These are phyloP conservation scores for Scelioninae gen. 1 DNA, from an alignment of 2,888 invertebrate species.

Conservation along the genomic window DNA sequence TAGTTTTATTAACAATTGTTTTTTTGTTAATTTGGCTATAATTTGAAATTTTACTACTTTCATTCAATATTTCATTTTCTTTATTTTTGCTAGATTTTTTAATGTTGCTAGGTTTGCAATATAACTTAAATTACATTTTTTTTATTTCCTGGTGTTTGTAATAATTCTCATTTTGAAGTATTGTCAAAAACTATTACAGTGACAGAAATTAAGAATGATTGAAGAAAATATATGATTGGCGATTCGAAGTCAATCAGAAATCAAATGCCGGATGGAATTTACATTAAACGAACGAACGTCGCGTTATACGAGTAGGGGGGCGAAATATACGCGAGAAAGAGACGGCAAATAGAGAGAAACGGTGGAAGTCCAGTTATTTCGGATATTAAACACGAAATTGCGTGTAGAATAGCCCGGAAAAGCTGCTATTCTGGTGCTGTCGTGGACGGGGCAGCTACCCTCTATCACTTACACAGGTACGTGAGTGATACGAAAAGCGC, in stretches of 20 bases:
- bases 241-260: constrained; percentile 39
- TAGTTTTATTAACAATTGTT: too few species aligned
- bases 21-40: too few species aligned
- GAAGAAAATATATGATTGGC: not conserved
- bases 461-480: constrained; percentile 70
- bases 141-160: too few species aligned
- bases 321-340: constrained; percentile 56
- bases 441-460: constrained; percentile 64
- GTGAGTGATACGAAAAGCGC: constrained; percentile 70
- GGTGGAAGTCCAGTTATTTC: constrained; percentile 79
- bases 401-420: constrained; percentile 77
- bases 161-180: too few species aligned
- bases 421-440: constrained; percentile 71
- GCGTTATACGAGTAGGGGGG: constrained; percentile 26
- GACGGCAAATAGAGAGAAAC: constrained; percentile 58
- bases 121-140: too few species aligned
- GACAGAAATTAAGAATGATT: not conserved
- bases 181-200: too few species aligned
- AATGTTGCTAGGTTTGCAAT: too few species aligned
- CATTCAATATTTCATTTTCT: too few species aligned
- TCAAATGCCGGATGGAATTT: constrained; percentile 59
- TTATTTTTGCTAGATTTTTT: too few species aligned
- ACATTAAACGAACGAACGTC: constrained; percentile 53
- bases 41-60: too few species aligned
- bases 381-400: constrained; percentile 80